phyloP scores from a whole-genome alignment of 2,797 vertebrate genomes.

The Manis pentadactyla region DNA sequence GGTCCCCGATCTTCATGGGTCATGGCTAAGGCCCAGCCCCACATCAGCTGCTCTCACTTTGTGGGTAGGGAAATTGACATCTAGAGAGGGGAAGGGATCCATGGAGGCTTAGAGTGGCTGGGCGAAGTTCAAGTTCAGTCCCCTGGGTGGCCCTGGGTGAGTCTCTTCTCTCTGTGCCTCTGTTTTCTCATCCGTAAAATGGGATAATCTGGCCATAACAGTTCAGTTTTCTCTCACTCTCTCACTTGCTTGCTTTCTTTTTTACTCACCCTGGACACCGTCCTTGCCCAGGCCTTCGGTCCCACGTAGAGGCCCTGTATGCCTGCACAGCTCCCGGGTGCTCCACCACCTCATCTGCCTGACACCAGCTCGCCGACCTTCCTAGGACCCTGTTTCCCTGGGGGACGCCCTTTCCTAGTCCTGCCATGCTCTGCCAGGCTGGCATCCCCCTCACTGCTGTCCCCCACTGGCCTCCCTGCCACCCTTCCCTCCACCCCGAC shows the following conservation, averaged over 20 bases:
- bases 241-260: neutral
- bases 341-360: neutral
- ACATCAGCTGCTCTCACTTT: neutral
- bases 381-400: neutral
- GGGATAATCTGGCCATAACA: neutral
- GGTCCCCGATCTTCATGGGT: neutral
- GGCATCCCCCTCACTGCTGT: neutral
- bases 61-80: neutral
- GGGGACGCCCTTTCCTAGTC: neutral
- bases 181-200: neutral
- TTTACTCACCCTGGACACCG: rapidly evolving
- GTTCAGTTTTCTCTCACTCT: too few species aligned
- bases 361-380: rapidly evolving
- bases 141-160: neutral
- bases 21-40: neutral
- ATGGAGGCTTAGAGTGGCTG: neutral
- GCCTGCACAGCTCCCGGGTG: neutral
- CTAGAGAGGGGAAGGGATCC: neutral
- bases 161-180: neutral
- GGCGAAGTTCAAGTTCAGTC: neutral
- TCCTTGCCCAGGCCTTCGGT: neutral
- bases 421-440: neutral
- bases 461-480: neutral
- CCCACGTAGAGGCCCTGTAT: rapidly evolving
- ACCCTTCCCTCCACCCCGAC: neutral